Evolutionary conservation across 2,888 invertebrate species (phyloP).

Genomic region (Tetranychus piercei): DNA sequence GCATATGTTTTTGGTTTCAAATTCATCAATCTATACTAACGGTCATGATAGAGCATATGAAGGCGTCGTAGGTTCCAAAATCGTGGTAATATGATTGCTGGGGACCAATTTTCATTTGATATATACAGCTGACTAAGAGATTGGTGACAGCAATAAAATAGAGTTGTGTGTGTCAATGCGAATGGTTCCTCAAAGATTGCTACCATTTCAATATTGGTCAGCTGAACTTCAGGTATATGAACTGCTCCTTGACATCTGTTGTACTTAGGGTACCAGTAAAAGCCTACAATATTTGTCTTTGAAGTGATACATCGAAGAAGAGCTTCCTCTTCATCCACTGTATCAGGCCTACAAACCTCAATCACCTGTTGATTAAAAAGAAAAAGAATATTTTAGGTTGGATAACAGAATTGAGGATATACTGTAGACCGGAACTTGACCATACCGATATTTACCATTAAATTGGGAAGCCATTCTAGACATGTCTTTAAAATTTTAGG

Average conservation of each 20-base stretch:
- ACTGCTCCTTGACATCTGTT: neutral
- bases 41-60: neutral
- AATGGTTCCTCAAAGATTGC: neutral
- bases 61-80: neutral
- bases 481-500: neutral
- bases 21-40: neutral
- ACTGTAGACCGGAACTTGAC: neutral
- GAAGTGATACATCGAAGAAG: neutral
- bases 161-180: neutral
- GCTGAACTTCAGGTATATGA: neutral
- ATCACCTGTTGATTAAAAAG: neutral
- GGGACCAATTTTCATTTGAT: neutral
- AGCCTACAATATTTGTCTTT: neutral
- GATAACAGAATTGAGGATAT: neutral
- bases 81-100: neutral
- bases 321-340: neutral
- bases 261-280: neutral
- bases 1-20: neutral
- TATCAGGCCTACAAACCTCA: constrained; percentile 1
- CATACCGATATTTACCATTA: neutral
- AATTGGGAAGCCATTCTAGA: neutral
- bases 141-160: neutral
- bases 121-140: neutral
- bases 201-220: neutral
- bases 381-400: neutral